These are phyloP conservation scores for Priocnemis perturbator DNA, from an alignment of 2,888 invertebrate species.

Conservation along the genomic window DNA sequence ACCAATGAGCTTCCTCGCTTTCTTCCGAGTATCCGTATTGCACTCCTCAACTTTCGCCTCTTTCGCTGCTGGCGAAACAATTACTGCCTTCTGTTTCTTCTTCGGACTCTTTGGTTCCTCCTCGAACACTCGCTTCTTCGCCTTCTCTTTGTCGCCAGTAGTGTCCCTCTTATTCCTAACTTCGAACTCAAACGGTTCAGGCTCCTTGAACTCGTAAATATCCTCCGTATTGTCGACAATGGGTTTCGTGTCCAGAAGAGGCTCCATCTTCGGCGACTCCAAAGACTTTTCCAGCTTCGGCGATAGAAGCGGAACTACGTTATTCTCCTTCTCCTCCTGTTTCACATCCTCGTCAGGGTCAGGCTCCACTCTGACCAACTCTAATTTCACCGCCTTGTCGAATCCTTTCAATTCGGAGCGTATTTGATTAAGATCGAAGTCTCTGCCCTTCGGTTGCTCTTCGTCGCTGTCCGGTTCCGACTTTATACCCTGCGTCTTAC, in stretches of 20 bases:
- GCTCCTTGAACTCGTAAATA: slow-evolving; percentile 92
- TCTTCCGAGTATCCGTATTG: slow-evolving; percentile 54
- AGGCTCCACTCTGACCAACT: slow-evolving; percentile 69
- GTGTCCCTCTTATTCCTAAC: slow-evolving; percentile 77
- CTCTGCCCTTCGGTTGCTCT: slow-evolving; percentile 81
- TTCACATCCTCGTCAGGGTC: slow-evolving; percentile 77
- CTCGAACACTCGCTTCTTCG: slow-evolving; percentile 70
- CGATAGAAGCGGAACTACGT: slow-evolving; percentile 57
- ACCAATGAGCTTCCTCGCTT: slow-evolving; percentile 58
- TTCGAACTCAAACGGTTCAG: slow-evolving; percentile 91
- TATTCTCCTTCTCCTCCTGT: slow-evolving; percentile 45
- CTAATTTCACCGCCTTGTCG: slow-evolving; percentile 79
- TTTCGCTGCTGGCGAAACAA: slow-evolving; percentile 42
- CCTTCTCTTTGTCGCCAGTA: slow-evolving; percentile 66
- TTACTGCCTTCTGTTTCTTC: slow-evolving; percentile 66
- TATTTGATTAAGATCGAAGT: slow-evolving; percentile 90
- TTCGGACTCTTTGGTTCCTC: slow-evolving; percentile 72
- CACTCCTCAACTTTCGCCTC: slow-evolving; percentile 39
- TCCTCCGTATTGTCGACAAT: slow-evolving; percentile 76
- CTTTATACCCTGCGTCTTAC: slow-evolving; percentile 73
- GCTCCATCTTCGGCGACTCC: slow-evolving; percentile 66
- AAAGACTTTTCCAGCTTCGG: slow-evolving; percentile 65
- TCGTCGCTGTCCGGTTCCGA: slow-evolving; percentile 77
- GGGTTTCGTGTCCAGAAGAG: slow-evolving; percentile 41
- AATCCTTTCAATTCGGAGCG: slow-evolving; percentile 90